These are phyloP conservation scores for Todiramphus chloris DNA, from an alignment of 2,113 vertebrate species.

Conservation along the genomic window DNA sequence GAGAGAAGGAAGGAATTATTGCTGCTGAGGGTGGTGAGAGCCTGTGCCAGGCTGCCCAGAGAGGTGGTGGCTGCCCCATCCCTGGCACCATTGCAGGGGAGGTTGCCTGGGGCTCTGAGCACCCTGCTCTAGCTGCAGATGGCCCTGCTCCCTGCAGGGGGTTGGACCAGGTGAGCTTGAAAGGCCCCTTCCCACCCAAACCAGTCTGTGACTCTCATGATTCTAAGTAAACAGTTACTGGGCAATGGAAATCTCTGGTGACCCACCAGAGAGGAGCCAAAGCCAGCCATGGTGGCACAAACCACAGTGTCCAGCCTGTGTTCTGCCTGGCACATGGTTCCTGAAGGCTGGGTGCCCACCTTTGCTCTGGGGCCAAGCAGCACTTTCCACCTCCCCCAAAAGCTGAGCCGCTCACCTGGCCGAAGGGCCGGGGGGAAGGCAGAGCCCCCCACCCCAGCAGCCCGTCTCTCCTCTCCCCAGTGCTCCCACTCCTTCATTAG, in stretches of 20 bases:
- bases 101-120: no score
- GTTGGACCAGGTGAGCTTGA: background rate
- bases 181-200: background rate
- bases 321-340: background rate
- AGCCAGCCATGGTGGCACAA: background rate
- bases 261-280: background rate
- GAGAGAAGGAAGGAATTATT: no score
- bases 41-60: no score
- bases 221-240: background rate
- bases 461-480: background rate
- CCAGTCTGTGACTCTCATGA: background rate
- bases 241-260: background rate
- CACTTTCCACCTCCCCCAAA: background rate
- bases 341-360: background rate
- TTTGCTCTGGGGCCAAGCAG: background rate
- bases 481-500: slow-evolving; percentile 1
- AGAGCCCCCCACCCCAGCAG: background rate
- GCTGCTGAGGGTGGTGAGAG: no score
- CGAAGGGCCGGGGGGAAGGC: background rate
- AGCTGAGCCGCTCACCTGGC: background rate
- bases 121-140: no score
- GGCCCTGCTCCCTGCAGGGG: no score
- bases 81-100: no score
- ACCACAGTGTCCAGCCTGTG: background rate
- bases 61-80: no score